phyloP scores from a whole-genome alignment of 1,140 invertebrate species.

The Saccostrea glomerata region DNA sequence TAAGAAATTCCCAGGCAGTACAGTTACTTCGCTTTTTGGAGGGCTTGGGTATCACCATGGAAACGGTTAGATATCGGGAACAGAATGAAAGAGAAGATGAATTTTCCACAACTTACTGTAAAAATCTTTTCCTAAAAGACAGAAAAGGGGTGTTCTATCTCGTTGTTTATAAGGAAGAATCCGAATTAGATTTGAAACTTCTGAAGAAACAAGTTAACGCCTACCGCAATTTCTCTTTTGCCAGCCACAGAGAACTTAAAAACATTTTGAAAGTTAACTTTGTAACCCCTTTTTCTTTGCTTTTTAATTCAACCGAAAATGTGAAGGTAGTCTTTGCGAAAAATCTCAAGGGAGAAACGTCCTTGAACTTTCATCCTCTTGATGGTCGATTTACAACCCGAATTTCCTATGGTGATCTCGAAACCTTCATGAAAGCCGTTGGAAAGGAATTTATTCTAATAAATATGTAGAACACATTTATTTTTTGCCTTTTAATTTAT shows the following conservation, averaged over 20 bases:
- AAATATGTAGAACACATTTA: neutral
- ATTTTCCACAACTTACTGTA: conserved; percentile 41
- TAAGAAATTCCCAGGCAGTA: neutral
- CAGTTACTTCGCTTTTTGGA: neutral
- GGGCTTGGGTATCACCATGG: neutral
- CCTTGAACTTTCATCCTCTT: conserved; percentile 40
- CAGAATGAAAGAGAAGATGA: neutral
- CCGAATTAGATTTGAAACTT: conserved; percentile 45
- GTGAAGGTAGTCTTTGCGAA: neutral
- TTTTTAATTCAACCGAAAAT: neutral
- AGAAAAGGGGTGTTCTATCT: conserved; percentile 51
- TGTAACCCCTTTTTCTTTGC: conserved; percentile 6
- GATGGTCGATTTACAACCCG: conserved; percentile 35
- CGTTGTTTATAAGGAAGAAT: conserved; percentile 40
- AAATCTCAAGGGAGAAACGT: neutral
- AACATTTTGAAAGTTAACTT: neutral
- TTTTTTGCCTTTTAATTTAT: neutral
- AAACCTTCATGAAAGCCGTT: conserved; percentile 16
- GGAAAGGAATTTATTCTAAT: neutral
- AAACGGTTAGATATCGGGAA: conserved; percentile 12
- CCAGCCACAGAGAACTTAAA: neutral
- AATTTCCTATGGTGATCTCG: conserved; percentile 32
- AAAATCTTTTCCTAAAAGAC: conserved; percentile 55
- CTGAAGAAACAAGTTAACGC: conserved; percentile 48
- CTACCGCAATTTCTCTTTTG: conserved; percentile 53